A percentile compares a stretch with the other conserved stretches of the same genome.
Conservation (phyloP, 2,113 vertebrate species). For the Heliornis fulica region DNA sequence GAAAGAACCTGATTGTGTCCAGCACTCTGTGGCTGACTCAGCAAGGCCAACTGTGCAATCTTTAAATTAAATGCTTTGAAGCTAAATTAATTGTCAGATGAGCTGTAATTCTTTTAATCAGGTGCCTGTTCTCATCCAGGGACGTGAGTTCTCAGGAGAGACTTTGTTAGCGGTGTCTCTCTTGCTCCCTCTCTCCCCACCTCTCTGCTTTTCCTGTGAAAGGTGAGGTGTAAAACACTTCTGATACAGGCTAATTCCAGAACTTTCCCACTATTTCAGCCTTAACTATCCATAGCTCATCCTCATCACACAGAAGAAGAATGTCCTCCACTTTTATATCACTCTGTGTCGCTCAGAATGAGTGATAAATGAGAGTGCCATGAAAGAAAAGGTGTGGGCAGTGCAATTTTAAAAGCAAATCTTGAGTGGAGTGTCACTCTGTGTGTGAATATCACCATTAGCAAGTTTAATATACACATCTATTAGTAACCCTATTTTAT, state of each 20-base stretch:
- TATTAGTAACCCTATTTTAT: neutral
- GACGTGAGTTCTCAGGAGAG: neutral
- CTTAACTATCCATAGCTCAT: neutral
- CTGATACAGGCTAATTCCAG: neutral
- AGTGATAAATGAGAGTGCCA: neutral
- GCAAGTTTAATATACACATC: neutral
- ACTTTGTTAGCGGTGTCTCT: neutral
- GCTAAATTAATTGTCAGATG: neutral
- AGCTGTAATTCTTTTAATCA: neutral
- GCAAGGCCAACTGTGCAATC: neutral
- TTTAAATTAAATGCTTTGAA: slow-evolving; percentile 9
- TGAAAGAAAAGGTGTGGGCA: neutral
- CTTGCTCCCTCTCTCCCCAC: no score
- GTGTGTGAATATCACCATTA: neutral
- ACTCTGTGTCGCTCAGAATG: neutral
- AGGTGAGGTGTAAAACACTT: neutral
- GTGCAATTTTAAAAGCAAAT: neutral
- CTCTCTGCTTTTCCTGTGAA: neutral
- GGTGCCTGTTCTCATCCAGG: neutral
- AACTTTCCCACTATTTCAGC: neutral
- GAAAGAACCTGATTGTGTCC: neutral
- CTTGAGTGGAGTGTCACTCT: neutral
- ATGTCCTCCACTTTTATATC: neutral
- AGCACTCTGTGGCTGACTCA: slow-evolving; percentile 32
- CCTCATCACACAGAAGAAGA: neutral